Evolutionary conservation across 2,113 vertebrate species (phyloP), one percentile per base, ranked within the genome.

Genomic region (Cairina moschata): DNA sequence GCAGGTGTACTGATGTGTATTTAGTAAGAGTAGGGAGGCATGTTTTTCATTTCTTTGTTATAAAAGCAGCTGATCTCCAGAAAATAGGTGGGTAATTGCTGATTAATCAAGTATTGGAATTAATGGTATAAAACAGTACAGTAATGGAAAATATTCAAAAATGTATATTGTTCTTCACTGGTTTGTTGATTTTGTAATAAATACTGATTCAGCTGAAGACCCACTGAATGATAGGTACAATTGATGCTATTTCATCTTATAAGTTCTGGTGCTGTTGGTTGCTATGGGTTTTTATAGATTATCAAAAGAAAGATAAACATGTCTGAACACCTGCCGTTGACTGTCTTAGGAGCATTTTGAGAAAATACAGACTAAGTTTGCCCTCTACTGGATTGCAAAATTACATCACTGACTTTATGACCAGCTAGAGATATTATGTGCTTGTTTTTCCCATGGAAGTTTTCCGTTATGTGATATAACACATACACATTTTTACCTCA

Each of bases 311-410:
- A 94, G 87, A 94, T 83, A 86, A 97, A 93, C 48, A 65, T 54
- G 58, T 77, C 81, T 90, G 79, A 96, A 86, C 56, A 69, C 77
- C 85, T 91, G n/a, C 69, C 1, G 22, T n/a, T 71, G 38, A 26
- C 29, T 72, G 36, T 34, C 11, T 55, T 36, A 50, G 48, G 59
- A 55, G 58, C 4, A 58, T 55, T 88, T 87, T 36, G 44, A 86
- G 74, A 87, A 96, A 95, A 50, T 52, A 92, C 82, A 97, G 97
- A 58, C 95, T 87, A 76, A 98, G 98, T 97, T 98, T 97, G 98
- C 98, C 98, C 98, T 97, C 98, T 98, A 58, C 98, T 98, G 98
- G 98, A 96, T 93, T 87, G 82, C 74, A 84, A 90, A 95, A 82
- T 96, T 83, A 96, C 80, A 90, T 96, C 87, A 66, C 86, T 78